phyloP scores from a whole-genome alignment of 2,113 vertebrate genomes.

The Stegostoma tigrinum region DNA sequence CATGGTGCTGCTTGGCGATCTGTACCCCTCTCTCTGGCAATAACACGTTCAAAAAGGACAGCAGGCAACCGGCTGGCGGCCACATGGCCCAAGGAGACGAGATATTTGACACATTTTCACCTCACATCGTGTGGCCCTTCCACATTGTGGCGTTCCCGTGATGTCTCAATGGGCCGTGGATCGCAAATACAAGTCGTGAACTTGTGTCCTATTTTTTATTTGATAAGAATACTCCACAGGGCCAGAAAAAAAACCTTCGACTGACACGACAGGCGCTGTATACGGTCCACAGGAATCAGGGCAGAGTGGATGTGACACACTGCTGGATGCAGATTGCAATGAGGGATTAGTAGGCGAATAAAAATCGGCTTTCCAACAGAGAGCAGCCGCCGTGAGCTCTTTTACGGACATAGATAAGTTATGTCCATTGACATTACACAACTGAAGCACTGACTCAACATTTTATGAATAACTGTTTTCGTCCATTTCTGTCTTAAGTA shows the following conservation, averaged over 20 bases:
- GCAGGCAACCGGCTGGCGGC: neutral
- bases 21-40: neutral
- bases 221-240: neutral
- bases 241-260: neutral
- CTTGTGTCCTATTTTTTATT: neutral
- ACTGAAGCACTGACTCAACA: neutral
- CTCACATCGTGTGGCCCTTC: neutral
- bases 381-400: conserved; percentile 65
- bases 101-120: neutral
- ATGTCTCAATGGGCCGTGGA: neutral
- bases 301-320: conserved; percentile 52
- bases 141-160: neutral
- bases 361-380: conserved; percentile 86
- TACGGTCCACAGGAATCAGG: conserved; percentile 47
- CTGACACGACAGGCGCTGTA: neutral
- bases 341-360: conserved; percentile 79
- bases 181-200: neutral
- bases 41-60: neutral
- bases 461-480: neutral
- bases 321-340: conserved; percentile 81
- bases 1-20: neutral
- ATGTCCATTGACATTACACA: neutral
- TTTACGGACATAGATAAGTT: neutral
- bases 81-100: neutral
- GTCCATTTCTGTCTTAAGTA: neutral